phyloP scores from a whole-genome alignment of 2,888 invertebrate genomes.

The Venusia cambrica region DNA sequence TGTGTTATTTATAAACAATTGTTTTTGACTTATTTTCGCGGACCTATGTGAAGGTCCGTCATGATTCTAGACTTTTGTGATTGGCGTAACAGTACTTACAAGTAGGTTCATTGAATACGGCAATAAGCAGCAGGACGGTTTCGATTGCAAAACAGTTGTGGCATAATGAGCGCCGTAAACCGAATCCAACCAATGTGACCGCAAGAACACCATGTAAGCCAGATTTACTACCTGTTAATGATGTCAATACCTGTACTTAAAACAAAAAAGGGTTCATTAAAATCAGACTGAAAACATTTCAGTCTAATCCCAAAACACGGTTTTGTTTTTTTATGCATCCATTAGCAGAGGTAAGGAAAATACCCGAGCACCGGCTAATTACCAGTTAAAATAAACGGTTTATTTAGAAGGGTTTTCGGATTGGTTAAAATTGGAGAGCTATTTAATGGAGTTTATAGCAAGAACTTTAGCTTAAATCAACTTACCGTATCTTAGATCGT shows the following conservation, averaged over 20 bases:
- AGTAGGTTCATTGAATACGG: slow-evolving; percentile 1
- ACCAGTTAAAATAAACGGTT: slow-evolving; percentile 46
- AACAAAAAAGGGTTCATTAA: slow-evolving; percentile 37
- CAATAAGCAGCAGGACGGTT: slow-evolving; percentile 2
- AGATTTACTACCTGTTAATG: slow-evolving; percentile 15
- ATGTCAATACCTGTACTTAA: slow-evolving; percentile 11
- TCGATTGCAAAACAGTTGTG: slow-evolving; percentile 20
- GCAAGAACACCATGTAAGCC: slow-evolving; percentile 14
- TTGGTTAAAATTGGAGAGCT: too few relatives aligned
- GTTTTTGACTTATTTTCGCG: too few relatives aligned
- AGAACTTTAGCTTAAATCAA: too few relatives aligned
- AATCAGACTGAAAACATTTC: slow-evolving; percentile 41
- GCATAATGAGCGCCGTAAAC: too few relatives aligned
- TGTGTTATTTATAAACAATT: too few relatives aligned
- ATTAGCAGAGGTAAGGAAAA: slow-evolving; percentile 52
- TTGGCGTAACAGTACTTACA: too few relatives aligned
- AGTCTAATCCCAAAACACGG: slow-evolving; percentile 41
- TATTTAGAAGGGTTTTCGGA: slow-evolving; percentile 33
- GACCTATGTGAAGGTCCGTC: too few relatives aligned
- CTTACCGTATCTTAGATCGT: too few relatives aligned
- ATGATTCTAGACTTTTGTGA: too few relatives aligned
- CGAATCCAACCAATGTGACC: slow-evolving; percentile 31
- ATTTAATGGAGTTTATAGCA: too few relatives aligned
- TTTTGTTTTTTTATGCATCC: slow-evolving; percentile 50
- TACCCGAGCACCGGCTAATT: slow-evolving; percentile 45